Conservation (phyloP, 2,113 vertebrate species). For the Glaucomys volans region DNA sequence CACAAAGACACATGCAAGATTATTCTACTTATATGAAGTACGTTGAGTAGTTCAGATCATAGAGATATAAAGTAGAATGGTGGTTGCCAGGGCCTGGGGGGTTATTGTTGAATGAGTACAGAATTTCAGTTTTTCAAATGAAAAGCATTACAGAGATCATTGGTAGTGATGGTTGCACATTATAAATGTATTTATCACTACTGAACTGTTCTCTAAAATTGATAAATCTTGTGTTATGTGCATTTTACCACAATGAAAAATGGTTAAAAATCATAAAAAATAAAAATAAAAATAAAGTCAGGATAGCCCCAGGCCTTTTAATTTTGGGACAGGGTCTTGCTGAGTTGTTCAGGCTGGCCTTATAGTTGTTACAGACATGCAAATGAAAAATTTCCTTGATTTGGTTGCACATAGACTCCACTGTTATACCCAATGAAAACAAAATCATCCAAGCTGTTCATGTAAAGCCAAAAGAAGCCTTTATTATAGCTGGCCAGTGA, state of each 20-base stretch:
- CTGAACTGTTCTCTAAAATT: background rate
- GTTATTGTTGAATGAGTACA: background rate
- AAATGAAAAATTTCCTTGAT: background rate
- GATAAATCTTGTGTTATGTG: background rate
- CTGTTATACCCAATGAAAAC: no score
- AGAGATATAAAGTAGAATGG: background rate
- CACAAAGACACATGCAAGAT: background rate
- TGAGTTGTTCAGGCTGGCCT: background rate
- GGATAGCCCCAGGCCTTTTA: background rate
- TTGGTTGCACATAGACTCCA: background rate
- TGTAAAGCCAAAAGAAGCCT: no score
- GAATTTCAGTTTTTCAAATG: background rate
- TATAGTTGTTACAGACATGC: background rate
- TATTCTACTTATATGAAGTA: background rate
- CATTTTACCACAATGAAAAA: background rate
- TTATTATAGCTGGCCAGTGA: no score
- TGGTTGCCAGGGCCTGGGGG: background rate
- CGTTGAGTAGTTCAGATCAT: background rate
- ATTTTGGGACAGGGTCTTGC: background rate
- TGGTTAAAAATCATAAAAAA: background rate
- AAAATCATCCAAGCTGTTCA: no score
- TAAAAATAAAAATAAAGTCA: background rate
- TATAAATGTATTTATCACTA: background rate
- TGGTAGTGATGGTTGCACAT: background rate
- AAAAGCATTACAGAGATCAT: background rate